These are phyloP conservation scores for Hyposmocoma kahamanoa DNA, from an alignment of 1,140 invertebrate genomes.

Conservation along the genomic window DNA sequence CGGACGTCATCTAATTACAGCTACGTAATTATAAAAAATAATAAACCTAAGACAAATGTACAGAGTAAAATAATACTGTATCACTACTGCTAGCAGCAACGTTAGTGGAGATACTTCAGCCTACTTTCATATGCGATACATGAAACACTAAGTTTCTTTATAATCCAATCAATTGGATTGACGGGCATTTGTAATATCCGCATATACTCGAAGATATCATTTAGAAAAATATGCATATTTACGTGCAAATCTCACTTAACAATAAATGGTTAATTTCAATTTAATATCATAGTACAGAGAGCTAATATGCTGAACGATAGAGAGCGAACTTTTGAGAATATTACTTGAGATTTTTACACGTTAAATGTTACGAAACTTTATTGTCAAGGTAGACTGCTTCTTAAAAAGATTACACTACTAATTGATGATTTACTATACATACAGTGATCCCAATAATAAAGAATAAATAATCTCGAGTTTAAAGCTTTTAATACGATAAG, in stretches of 20 bases:
- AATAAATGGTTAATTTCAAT: background rate
- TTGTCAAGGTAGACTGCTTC: constrained; percentile 44
- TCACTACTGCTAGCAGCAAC: constrained; percentile 61
- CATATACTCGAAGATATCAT: too few relatives aligned
- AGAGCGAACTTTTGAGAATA: constrained; percentile 27
- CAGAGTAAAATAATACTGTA: constrained; percentile 71
- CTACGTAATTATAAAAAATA: constrained; percentile 43
- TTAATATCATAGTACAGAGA: constrained; percentile 24
- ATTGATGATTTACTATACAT: constrained; percentile 10
- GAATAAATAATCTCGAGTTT: constrained; percentile 71
- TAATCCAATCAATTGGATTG: too few relatives aligned
- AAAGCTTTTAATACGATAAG: constrained; percentile 61
- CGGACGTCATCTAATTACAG: constrained; percentile 42
- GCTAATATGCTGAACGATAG: constrained; percentile 25
- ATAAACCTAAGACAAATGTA: constrained; percentile 57
- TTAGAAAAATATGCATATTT: constrained; percentile 19
- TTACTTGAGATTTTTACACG: constrained; percentile 12
- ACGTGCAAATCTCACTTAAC: constrained; percentile 7
- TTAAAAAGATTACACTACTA: constrained; percentile 15
- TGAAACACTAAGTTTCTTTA: too few relatives aligned
- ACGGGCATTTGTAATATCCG: too few relatives aligned
- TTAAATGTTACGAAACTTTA: constrained; percentile 28
- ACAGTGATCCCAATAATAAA: constrained; percentile 46
- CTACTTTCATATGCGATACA: background rate
- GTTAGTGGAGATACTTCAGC: constrained; percentile 21